Conservation (phyloP, 1,140 invertebrate genomes). For the Drosophila mojavensis region DNA sequence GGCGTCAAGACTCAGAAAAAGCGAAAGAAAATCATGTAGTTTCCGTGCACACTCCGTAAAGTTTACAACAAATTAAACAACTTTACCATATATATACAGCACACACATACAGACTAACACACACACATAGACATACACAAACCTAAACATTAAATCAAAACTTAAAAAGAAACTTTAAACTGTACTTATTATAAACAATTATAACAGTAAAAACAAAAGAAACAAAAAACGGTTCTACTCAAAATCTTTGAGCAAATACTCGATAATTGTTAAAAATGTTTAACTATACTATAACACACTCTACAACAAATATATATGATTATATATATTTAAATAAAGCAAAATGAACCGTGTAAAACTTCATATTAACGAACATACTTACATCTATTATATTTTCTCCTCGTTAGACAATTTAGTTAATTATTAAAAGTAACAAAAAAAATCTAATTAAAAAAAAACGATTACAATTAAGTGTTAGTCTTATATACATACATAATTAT, state of each 20-base stretch:
- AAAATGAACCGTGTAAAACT: slow-evolving; percentile 44
- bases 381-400: slow-evolving; percentile 70
- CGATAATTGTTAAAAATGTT: slow-evolving; percentile 74
- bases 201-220: slow-evolving; percentile 33
- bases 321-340: slow-evolving; percentile 15
- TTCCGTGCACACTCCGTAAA: slow-evolving; percentile 25
- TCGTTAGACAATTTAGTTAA: slow-evolving; percentile 82
- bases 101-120: slow-evolving; percentile 34
- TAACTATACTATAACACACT: slow-evolving; percentile 45
- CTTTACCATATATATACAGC: slow-evolving; percentile 35
- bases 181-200: slow-evolving; percentile 56
- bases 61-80: slow-evolving; percentile 26
- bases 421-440: slow-evolving; percentile 63
- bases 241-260: slow-evolving; percentile 78
- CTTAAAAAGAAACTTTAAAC: slow-evolving; percentile 58
- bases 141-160: slow-evolving; percentile 65
- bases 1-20: slow-evolving; percentile 23
- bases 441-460: slow-evolving; percentile 39
- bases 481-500: slow-evolving; percentile 73
- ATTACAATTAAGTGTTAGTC: slow-evolving; percentile 80
- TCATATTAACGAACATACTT: slow-evolving; percentile 46
- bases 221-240: slow-evolving; percentile 54
- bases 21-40: slow-evolving; percentile 48
- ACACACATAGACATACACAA: slow-evolving; percentile 12
- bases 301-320: slow-evolving; percentile 41